A percentile compares a stretch with the other conserved stretches of the same genome.
Evolutionary conservation across 2,888 invertebrate genomes (phyloP).

Genomic region (Steromphala cineraria): DNA sequence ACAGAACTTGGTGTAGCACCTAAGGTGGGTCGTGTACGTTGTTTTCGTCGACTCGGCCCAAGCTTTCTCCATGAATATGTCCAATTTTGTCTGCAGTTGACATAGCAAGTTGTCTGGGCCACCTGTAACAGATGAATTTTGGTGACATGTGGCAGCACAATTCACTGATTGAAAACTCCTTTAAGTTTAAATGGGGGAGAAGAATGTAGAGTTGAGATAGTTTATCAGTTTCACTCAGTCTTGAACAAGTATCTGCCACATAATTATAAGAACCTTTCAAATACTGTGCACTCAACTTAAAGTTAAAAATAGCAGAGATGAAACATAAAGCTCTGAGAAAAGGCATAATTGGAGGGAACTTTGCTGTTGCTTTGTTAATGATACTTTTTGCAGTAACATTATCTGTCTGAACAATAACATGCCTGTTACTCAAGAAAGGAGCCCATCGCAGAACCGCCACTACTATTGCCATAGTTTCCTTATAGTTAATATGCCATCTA

Average conservation of each 20-base stretch:
- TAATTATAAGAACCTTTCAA: neutral
- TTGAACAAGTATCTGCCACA: no score
- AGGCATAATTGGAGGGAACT: neutral
- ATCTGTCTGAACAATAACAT: neutral
- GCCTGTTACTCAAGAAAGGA: neutral
- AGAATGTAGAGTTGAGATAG: neutral
- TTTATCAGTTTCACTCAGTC: no score
- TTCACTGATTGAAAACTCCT: neutral
- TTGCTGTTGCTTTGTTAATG: neutral
- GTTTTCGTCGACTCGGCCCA: neutral
- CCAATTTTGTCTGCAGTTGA: neutral
- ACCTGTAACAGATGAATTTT: neutral
- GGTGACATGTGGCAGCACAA: neutral
- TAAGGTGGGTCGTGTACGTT: neutral
- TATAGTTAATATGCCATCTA: neutral
- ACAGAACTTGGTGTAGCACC: neutral
- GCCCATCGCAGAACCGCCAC: neutral
- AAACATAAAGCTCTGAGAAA: neutral
- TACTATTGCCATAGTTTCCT: neutral
- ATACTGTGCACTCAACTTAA: neutral
- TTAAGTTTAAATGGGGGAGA: neutral
- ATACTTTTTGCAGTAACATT: neutral
- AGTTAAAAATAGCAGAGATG: neutral
- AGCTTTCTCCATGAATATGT: no score
- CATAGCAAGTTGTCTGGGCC: neutral